Conservation (phyloP, 2,888 invertebrate species). For the Strigamia transsilvanica region DNA sequence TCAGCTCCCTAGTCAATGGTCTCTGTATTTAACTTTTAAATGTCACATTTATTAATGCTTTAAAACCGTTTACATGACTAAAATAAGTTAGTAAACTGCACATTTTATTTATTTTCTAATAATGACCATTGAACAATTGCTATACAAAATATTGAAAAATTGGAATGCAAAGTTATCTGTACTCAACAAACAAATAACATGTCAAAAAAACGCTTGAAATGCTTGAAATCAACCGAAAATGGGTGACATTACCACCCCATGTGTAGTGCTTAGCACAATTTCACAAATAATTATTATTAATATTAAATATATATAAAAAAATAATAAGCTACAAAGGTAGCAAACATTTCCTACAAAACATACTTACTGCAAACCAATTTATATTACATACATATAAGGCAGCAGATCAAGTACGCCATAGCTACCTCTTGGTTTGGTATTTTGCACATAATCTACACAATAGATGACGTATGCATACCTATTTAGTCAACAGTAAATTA, state of each 20-base stretch:
- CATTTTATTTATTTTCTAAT: too few species aligned
- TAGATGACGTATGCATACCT: conserved; percentile 31
- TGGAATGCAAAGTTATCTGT: background rate
- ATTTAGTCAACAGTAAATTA: conserved; percentile 12
- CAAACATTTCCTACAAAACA: conserved; percentile 34
- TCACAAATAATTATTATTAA: background rate
- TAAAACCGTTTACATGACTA: too few species aligned
- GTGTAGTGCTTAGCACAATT: conserved; percentile 24
- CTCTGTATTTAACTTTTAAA: background rate
- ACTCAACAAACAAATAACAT: background rate
- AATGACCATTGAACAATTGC: background rate
- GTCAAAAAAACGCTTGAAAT: background rate
- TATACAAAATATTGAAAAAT: background rate
- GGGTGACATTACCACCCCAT: conserved; percentile 21
- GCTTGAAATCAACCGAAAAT: background rate
- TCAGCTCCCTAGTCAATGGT: background rate
- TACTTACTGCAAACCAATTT: conserved; percentile 22
- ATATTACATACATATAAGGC: conserved; percentile 16
- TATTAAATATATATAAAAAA: conserved; percentile 31
- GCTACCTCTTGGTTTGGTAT: conserved; percentile 5
- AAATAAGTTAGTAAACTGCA: too few species aligned
- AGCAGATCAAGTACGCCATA: conserved; percentile 17
- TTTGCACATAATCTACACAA: conserved; percentile 22
- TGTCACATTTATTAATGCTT: too few species aligned
- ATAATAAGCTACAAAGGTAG: conserved; percentile 32